Base-by-base conservation (phyloP, 2,888 invertebrate species). In the Amblyjoppa fuscipennis region DNA sequence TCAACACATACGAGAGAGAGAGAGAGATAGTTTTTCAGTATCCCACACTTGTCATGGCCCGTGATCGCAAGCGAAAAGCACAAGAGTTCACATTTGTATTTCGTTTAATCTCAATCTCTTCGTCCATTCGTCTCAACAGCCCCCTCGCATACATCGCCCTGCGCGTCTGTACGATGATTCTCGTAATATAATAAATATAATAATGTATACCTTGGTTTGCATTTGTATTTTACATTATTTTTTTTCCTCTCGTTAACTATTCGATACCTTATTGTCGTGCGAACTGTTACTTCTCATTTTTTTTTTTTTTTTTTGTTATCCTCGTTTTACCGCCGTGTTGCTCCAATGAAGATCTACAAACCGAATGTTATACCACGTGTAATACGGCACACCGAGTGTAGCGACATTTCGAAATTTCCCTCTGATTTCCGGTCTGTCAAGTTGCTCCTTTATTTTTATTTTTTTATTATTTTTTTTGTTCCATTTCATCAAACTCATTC, bases 211-310 rank as follows among this genome's bases (percentile, higher is more conserved):
- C 91, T 91, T 91, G 91, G 91, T 92, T 93, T 93, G 91, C 92
- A 93, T 92, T 93, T 92, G 91, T 94, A 93, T 93, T 91, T 93
- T 93, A 94, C 93, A 94, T 93, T 91, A 92, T 86, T 89, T 78
- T 86, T 89, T 78, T 83, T 90, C 89, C 90, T 90, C 89, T 89
- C 90, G 89, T 92, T 91, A 92, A 93, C 92, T 94, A 94, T 93
- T 93, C 93, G 90, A 93, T 94, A 94, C 92, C 92, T 94, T 94
- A 94, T 94, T 94, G 94, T 94, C 94, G 94, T 93, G 93, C 93
- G 92, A 94, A 94, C 94, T 92, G 92, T 92, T 91, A 90, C 88
- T 88, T 88, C 87, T 85, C 89, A 76, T 83, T 82, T 80, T 51
- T 53, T 38, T 51, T 59, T 75, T 20, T 20, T 20, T 20, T 20